Percentiles rank a stretch among this genome's conserved stretches.
Evolutionary conservation across 2,113 vertebrate genomes (phyloP).

Genomic region (Odobenus rosmarus): DNA sequence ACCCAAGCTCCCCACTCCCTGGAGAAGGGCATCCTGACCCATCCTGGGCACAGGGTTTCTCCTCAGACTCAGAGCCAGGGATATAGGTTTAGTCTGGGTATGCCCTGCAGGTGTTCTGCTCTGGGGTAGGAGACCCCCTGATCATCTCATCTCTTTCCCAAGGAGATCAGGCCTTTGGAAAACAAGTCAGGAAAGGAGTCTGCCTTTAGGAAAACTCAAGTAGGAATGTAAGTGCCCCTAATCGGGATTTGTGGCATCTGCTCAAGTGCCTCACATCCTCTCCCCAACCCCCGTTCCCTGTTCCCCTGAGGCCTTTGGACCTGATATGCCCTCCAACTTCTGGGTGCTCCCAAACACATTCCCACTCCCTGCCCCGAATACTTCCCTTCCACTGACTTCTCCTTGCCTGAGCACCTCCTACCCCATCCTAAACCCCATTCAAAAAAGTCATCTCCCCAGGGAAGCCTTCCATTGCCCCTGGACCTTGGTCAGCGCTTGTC

Average conservation of each 20-base stretch:
- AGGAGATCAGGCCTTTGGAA: not conserved
- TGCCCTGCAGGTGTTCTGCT: accelerated
- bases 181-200: not conserved
- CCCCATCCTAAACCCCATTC: not conserved
- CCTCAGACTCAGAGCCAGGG: not conserved
- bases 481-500: not conserved
- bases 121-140: not conserved
- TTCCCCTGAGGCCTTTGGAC: not conserved
- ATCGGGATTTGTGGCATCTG: not conserved
- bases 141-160: not conserved
- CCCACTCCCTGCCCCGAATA: not conserved
- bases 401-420: not conserved
- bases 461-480: not conserved
- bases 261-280: not conserved
- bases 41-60: not conserved
- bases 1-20: not conserved
- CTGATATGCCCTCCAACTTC: too few relatives aligned
- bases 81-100: not conserved
- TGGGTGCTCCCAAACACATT: not conserved
- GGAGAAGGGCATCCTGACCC: not conserved
- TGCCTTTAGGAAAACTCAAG: not conserved
- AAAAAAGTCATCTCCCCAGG: not conserved
- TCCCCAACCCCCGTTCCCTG: too few relatives aligned
- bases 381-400: not conserved
- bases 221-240: too few relatives aligned